Evolutionary conservation across 2,888 invertebrate species (phyloP).

Genomic region (Glaucopsyche alexis): DNA sequence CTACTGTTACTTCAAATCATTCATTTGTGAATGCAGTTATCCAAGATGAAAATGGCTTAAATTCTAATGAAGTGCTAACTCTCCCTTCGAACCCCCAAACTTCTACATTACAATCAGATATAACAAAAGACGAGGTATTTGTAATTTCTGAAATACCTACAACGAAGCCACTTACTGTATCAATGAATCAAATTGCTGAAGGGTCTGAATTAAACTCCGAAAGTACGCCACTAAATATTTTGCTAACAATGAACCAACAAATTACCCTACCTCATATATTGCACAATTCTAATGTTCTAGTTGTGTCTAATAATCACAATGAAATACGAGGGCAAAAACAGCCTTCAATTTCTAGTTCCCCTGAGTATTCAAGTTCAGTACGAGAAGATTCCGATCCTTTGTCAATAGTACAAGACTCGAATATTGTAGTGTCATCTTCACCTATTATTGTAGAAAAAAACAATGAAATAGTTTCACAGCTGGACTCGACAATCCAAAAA

Average conservation of each 20-base stretch:
- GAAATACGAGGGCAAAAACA: neutral
- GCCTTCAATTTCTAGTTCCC: neutral
- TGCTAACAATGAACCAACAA: slow-evolving; percentile 9
- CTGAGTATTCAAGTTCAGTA: neutral
- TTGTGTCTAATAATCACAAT: neutral
- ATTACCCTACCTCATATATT: neutral
- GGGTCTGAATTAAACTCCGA: neutral
- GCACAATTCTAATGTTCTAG: neutral
- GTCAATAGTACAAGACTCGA: neutral
- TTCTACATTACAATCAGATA: neutral
- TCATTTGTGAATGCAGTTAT: neutral
- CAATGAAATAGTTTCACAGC: neutral
- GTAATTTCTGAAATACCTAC: neutral
- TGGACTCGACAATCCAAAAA: neutral
- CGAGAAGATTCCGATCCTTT: neutral
- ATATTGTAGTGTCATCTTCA: slow-evolving; percentile 8
- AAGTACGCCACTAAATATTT: neutral
- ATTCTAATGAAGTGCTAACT: neutral
- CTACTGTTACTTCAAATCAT: neutral
- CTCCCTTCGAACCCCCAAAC: neutral
- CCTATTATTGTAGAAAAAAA: neutral
- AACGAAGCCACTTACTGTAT: neutral
- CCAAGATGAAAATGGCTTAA: neutral
- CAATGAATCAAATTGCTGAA: neutral
- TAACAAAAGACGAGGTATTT: neutral